Evolutionary conservation across 1,140 invertebrate species (phyloP).

Genomic region (Cydia strobilella): DNA sequence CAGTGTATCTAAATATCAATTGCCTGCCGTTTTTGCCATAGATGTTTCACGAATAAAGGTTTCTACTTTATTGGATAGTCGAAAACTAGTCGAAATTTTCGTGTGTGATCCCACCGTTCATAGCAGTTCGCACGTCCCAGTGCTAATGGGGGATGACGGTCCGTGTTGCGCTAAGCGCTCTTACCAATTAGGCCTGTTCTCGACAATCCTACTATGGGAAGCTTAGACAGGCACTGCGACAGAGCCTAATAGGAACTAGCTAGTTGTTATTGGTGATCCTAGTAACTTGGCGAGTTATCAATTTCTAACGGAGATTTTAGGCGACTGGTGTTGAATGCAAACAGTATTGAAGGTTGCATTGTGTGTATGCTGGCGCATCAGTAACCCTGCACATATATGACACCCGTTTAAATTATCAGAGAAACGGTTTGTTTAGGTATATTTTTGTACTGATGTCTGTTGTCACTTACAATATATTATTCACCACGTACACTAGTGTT

Average conservation of each 20-base stretch:
- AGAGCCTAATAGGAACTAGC: not conserved
- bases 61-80: not conserved
- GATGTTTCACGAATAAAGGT: not conserved
- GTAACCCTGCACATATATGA: not conserved
- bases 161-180: conserved; percentile 30
- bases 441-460: no score
- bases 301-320: not conserved
- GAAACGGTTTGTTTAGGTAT: no score
- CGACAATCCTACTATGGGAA: conserved; percentile 25
- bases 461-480: no score
- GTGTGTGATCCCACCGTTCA: conserved; percentile 22
- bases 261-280: not conserved
- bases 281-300: not conserved
- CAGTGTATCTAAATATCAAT: no score
- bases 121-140: conserved; percentile 19
- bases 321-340: not conserved
- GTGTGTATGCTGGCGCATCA: not conserved
- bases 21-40: not conserved
- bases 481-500: no score
- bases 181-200: conserved; percentile 28
- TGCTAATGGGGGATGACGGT: conserved; percentile 26
- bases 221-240: conserved; percentile 6
- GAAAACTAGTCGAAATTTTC: conserved; percentile 7
- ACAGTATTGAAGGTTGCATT: not conserved
- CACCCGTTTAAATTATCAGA: no score